phyloP scores from a whole-genome alignment of 2,888 invertebrate genomes.

The Halictus ligatus region DNA sequence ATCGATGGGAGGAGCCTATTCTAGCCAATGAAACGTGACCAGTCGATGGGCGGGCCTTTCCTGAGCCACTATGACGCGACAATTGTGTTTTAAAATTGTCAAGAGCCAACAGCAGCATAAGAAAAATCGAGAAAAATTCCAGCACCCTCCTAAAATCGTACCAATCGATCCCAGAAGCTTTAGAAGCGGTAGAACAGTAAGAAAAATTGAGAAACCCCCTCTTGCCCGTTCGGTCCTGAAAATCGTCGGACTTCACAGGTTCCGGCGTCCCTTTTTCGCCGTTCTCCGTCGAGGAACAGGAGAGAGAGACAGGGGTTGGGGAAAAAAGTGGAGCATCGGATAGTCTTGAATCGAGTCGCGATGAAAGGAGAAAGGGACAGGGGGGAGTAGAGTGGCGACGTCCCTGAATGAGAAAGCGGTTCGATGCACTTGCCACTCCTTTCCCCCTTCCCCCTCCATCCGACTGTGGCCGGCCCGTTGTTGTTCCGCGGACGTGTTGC shows the following conservation, averaged over 20 bases:
- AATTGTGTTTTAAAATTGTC: neutral
- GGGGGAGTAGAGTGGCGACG: slow-evolving; percentile 36
- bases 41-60: neutral
- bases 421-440: slow-evolving; percentile 67
- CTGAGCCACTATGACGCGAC: neutral
- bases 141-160: neutral
- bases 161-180: neutral
- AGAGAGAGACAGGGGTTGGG: neutral
- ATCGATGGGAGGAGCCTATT: too few relatives aligned
- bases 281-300: neutral
- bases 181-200: neutral
- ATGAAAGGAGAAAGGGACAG: slow-evolving; percentile 23
- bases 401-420: slow-evolving; percentile 72
- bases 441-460: slow-evolving; percentile 1
- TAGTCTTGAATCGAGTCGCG: slow-evolving; percentile 22
- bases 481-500: slow-evolving; percentile 56
- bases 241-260: neutral
- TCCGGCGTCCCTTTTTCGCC: neutral
- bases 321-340: slow-evolving; percentile 31
- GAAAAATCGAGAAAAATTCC: neutral
- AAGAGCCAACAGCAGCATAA: neutral
- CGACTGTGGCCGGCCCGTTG: slow-evolving; percentile 20
- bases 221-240: neutral
- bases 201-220: neutral
- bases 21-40: neutral